These are phyloP conservation scores for Patiria miniata DNA, from an alignment of 35 echinoderm and acorn worm genomes.

Conservation along the genomic window DNA sequence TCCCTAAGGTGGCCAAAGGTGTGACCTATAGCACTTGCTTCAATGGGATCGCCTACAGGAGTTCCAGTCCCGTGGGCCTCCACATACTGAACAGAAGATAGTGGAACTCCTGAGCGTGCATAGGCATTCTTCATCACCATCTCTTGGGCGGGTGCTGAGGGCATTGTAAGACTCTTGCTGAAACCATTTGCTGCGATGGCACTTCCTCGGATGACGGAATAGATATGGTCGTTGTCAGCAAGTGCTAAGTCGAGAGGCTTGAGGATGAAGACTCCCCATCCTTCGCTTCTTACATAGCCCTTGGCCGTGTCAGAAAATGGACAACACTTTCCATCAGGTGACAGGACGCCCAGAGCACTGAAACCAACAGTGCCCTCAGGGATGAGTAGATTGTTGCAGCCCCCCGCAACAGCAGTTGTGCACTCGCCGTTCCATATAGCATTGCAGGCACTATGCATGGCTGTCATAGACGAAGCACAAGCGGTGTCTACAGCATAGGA, in stretches of 20 bases:
- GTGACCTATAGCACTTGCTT: conserved; percentile 82
- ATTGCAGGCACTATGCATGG: conserved; percentile 85
- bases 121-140: conserved; percentile 77
- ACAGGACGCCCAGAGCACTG: conserved; percentile 90
- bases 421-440: conserved; percentile 79
- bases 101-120: conserved; percentile 65
- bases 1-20: conserved; percentile 46
- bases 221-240: conserved; percentile 83
- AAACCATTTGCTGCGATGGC: conserved; percentile 80
- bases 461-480: conserved; percentile 82
- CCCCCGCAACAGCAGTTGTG: conserved; percentile 66
- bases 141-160: conserved; percentile 63
- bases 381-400: conserved; percentile 65
- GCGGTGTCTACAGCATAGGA: conserved; percentile 83
- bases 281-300: conserved; percentile 93
- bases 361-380: conserved; percentile 88
- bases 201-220: conserved; percentile 74
- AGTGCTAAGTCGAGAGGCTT: conserved; percentile 82
- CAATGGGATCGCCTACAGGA: conserved; percentile 90
- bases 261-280: conserved; percentile 82
- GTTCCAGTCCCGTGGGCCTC: conserved; percentile 97
- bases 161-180: conserved; percentile 90
- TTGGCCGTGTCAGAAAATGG: conserved; percentile 90
- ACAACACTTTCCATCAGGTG: conserved; percentile 85
- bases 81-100: conserved; percentile 75